Evolutionary conservation across 2,888 invertebrate genomes (phyloP).

Genomic region (Eupithecia subumbrata): DNA sequence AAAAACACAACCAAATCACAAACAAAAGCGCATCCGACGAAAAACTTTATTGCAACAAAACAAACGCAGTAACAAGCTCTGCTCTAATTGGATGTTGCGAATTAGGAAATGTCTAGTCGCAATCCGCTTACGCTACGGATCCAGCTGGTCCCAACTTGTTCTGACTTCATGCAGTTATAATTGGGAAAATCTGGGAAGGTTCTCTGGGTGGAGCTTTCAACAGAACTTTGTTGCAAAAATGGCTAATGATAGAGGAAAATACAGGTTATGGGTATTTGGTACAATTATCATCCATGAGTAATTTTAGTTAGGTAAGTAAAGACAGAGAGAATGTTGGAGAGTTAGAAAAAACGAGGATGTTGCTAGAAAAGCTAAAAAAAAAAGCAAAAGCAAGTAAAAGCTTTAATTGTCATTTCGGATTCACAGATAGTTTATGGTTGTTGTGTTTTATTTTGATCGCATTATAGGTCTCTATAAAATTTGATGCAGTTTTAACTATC

Average conservation of each 20-base stretch:
- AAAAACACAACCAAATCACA: constrained; percentile 9
- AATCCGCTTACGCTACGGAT: constrained; percentile 17
- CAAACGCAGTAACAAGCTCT: constrained; percentile 17
- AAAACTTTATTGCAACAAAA: constrained; percentile 13
- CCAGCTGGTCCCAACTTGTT: constrained; percentile 8
- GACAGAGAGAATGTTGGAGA: no score
- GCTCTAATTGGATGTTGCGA: constrained; percentile 24
- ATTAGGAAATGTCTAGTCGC: constrained; percentile 24
- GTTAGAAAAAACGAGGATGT: no score
- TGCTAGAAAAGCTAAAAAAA: no score
- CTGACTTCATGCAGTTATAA: constrained; percentile 12
- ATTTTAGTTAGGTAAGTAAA: no score
- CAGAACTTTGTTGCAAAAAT: background rate
- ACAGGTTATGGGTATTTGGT: background rate
- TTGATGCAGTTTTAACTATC: no score
- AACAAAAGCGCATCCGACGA: constrained; percentile 20
- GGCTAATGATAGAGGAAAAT: background rate
- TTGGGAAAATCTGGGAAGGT: constrained; percentile 9
- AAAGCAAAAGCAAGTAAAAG: no score
- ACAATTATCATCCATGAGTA: background rate
- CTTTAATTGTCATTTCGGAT: no score
- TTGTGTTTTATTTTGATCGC: no score
- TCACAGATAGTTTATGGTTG: no score
- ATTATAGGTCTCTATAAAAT: no score
- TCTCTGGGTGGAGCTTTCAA: background rate